Evolutionary conservation across 1,140 invertebrate species (phyloP).

Genomic region (Amyelois transitella): DNA sequence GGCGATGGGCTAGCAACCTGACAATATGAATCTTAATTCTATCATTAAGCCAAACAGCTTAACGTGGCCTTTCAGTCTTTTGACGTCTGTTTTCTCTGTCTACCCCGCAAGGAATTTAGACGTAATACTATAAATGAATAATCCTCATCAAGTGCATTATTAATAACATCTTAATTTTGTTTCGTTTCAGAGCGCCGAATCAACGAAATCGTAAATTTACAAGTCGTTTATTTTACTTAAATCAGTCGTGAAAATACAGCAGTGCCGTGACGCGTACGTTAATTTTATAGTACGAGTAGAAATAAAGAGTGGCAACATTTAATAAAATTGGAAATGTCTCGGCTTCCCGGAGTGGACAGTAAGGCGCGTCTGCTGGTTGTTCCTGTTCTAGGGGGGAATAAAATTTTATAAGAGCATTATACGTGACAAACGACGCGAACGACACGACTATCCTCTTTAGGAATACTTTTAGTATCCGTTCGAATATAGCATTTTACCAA

Average conservation of each 20-base stretch:
- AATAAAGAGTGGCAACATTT: conserved; percentile 34
- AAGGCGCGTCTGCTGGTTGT: conserved; percentile 30
- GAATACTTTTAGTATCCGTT: neutral
- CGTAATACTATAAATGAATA: too few species aligned
- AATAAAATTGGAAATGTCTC: conserved; percentile 40
- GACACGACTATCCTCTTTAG: conserved; percentile 33
- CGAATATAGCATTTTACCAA: neutral
- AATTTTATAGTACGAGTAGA: conserved; percentile 23
- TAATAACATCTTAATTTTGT: too few species aligned
- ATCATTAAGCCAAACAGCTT: too few species aligned
- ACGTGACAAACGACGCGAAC: conserved; percentile 53
- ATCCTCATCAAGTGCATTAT: too few species aligned
- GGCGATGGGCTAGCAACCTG: too few species aligned
- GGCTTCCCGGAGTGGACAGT: conserved; percentile 29
- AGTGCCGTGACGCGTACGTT: conserved; percentile 24
- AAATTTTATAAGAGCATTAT: conserved; percentile 61
- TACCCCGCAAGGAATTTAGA: too few species aligned
- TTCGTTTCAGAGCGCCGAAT: neutral
- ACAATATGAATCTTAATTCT: too few species aligned
- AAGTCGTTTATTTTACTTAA: conserved; percentile 15
- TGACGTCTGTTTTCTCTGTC: too few species aligned
- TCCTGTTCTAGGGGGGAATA: conserved; percentile 50
- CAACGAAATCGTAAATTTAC: conserved; percentile 20
- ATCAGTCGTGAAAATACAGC: conserved; percentile 12
- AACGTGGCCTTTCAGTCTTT: too few species aligned